A percentile compares a stretch with the other conserved stretches of the same genome.
Conservation (phyloP, 2,888 invertebrate genomes). For the Acleris emargana region DNA sequence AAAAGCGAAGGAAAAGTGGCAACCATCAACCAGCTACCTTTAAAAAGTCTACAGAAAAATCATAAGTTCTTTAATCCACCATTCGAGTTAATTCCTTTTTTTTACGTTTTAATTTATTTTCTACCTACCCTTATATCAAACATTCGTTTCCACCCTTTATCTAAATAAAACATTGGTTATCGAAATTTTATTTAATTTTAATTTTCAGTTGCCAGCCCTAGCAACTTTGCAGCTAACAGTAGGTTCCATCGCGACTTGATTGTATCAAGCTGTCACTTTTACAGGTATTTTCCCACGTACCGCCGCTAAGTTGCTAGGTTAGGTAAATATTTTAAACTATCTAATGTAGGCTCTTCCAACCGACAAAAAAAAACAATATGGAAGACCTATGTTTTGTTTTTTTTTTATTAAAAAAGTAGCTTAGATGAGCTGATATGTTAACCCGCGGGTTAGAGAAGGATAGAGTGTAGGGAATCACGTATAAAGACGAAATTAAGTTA, state of each 20-base stretch:
- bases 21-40: constrained; percentile 36
- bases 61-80: constrained; percentile 22
- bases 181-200: constrained; percentile 41
- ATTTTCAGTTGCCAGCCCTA: constrained; percentile 38
- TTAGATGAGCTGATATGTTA: constrained; percentile 29
- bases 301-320: constrained; percentile 13
- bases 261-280: too few relatives aligned
- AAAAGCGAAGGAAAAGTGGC: constrained; percentile 27
- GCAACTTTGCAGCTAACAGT: constrained; percentile 8
- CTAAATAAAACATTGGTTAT: constrained; percentile 59
- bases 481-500: neutral
- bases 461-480: constrained; percentile 6
- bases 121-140: constrained; percentile 69
- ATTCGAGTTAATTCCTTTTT: constrained; percentile 26
- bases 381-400: constrained; percentile 38
- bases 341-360: constrained; percentile 27
- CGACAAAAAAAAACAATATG: constrained; percentile 11
- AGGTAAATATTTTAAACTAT: constrained; percentile 27
- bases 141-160: constrained; percentile 46
- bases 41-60: constrained; percentile 35
- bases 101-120: constrained; percentile 56
- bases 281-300: neutral
- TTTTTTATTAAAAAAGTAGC: constrained; percentile 36
- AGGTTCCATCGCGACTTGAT: neutral
- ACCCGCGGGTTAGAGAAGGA: constrained; percentile 15